Percentiles rank a stretch among this genome's conserved stretches.
Conservation (phyloP, 1,140 invertebrate species). For the Cydia splendana region DNA sequence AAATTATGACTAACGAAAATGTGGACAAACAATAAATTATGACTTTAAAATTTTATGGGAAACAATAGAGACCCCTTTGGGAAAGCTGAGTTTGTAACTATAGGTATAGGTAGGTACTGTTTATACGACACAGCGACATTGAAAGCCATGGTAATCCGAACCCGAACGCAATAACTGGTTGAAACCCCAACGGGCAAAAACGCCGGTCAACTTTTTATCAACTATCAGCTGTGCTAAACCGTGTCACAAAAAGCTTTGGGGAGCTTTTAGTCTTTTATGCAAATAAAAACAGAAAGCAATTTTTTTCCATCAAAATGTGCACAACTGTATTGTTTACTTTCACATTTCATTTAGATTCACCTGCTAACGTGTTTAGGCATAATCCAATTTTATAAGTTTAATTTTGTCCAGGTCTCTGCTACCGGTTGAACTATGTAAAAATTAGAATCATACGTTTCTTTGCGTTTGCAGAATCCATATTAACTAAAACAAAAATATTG, state of each 20-base stretch:
- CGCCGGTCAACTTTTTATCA: constrained; percentile 14
- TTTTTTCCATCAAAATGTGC: neutral
- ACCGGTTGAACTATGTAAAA: no score
- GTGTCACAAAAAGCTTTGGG: constrained; percentile 17
- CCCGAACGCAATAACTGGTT: neutral
- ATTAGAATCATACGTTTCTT: no score
- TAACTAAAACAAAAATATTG: no score
- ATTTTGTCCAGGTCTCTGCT: no score
- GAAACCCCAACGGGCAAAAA: constrained; percentile 3
- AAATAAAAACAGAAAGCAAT: neutral
- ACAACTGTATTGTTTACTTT: neutral
- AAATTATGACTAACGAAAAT: no score
- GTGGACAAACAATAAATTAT: no score
- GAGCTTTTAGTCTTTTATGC: neutral
- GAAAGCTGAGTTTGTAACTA: neutral
- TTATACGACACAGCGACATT: neutral
- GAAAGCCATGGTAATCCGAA: neutral
- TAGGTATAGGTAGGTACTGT: neutral
- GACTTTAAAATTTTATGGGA: no score
- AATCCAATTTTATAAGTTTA: no score
- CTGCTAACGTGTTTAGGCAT: no score
- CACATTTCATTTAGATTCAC: neutral
- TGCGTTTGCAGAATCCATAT: no score
- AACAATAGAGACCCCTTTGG: no score
- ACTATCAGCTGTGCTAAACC: neutral